Evolutionary conservation across 2,797 vertebrate genomes (phyloP).

Genomic region (Sylvilagus floridanus): DNA sequence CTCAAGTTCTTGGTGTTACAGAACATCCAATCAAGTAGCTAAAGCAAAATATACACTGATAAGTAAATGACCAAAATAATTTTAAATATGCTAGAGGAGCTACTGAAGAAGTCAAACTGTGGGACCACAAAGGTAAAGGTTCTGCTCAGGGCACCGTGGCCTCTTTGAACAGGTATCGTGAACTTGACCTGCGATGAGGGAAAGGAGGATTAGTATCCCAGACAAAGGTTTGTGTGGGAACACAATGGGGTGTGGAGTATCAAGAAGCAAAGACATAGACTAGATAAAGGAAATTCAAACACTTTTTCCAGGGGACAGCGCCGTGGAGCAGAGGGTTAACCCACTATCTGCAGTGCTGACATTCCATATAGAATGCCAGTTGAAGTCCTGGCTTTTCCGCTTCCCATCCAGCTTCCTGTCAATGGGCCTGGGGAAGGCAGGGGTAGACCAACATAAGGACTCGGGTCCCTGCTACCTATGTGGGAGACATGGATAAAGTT

Average conservation of each 20-base stretch:
- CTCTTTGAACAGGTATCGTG: neutral
- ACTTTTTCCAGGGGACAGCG: neutral
- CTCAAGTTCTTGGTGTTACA: neutral
- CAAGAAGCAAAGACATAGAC: neutral
- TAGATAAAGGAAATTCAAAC: neutral
- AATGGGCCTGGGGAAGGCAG: too few relatives aligned
- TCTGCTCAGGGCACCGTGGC: neutral
- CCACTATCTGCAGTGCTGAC: too few relatives aligned
- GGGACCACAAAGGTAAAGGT: neutral
- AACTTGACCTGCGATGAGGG: neutral
- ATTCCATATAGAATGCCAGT: too few relatives aligned
- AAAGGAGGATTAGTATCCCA: neutral
- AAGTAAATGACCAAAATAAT: slow-evolving; percentile 12
- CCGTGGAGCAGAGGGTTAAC: too few relatives aligned
- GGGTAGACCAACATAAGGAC: too few relatives aligned
- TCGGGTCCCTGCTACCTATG: too few relatives aligned
- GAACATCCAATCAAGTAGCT: neutral
- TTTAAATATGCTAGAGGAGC: neutral
- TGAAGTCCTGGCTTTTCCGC: too few relatives aligned
- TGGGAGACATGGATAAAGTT: too few relatives aligned
- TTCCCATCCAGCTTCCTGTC: too few relatives aligned
- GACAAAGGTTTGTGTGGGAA: neutral
- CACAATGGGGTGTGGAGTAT: neutral
- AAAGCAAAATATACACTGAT: neutral
- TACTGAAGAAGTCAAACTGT: neutral